A percentile compares a stretch with the other conserved stretches of the same genome.
Conservation (phyloP, 2,113 vertebrate species). For the Rhagologus leucostigma region DNA sequence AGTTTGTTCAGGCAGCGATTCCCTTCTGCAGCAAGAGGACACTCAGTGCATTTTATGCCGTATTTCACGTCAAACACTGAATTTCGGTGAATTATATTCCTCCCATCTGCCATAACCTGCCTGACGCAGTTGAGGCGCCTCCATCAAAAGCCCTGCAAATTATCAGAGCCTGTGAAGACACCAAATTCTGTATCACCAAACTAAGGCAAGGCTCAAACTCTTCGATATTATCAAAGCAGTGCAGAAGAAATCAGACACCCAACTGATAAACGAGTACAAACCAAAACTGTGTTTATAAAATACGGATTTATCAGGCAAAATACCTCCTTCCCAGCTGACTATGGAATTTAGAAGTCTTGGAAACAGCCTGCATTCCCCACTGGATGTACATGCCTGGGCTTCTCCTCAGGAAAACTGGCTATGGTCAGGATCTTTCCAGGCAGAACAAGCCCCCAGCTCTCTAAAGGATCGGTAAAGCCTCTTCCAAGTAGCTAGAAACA, state of each 20-base stretch:
- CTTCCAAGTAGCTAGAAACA: background rate
- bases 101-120: background rate
- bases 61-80: background rate
- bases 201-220: background rate
- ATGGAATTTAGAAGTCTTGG: background rate
- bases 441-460: background rate
- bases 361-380: background rate
- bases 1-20: background rate
- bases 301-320: background rate
- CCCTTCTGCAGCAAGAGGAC: background rate
- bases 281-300: fast-evolving
- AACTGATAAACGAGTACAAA: background rate
- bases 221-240: background rate
- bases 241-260: background rate
- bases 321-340: background rate
- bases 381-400: background rate
- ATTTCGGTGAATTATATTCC: background rate
- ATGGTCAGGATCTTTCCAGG: background rate
- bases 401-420: background rate
- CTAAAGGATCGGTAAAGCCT: background rate
- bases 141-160: background rate
- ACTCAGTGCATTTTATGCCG: background rate
- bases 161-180: background rate
- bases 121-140: background rate
- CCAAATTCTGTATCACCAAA: background rate